Evolutionary conservation across 1,140 invertebrate genomes (phyloP).

Genomic region (Temnothorax curvispinosus): DNA sequence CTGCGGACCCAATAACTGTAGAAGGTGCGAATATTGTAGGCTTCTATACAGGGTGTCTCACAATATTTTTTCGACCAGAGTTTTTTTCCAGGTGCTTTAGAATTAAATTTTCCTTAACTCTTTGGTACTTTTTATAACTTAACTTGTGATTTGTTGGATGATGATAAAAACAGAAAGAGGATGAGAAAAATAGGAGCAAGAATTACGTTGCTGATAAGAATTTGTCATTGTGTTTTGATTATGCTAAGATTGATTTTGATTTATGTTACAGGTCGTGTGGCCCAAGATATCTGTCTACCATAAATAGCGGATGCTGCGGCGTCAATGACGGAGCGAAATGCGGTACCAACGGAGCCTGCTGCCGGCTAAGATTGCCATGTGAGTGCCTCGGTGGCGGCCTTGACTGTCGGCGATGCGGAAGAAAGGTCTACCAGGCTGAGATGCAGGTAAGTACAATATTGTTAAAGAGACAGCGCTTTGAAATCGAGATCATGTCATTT

Average conservation of each 20-base stretch:
- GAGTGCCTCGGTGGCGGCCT: constrained; percentile 80
- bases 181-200: neutral
- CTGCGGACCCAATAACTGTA: constrained; percentile 10
- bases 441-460: constrained; percentile 77
- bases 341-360: constrained; percentile 39
- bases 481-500: neutral
- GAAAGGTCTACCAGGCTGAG: constrained; percentile 82
- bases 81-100: neutral
- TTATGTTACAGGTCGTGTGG: constrained; percentile 60
- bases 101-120: neutral
- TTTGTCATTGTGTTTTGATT: neutral
- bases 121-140: neutral
- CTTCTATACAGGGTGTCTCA: neutral
- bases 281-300: constrained; percentile 41
- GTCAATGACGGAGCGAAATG: constrained; percentile 30
- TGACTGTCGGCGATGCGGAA: constrained; percentile 80
- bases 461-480: neutral
- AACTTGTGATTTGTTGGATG: neutral
- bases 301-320: constrained; percentile 43
- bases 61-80: neutral
- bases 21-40: neutral
- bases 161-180: neutral
- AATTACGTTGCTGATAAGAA: neutral
- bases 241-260: constrained; percentile 47
- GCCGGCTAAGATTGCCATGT: constrained; percentile 68